phyloP scores from a whole-genome alignment of 1,140 invertebrate species.

The Drosophila tani region DNA sequence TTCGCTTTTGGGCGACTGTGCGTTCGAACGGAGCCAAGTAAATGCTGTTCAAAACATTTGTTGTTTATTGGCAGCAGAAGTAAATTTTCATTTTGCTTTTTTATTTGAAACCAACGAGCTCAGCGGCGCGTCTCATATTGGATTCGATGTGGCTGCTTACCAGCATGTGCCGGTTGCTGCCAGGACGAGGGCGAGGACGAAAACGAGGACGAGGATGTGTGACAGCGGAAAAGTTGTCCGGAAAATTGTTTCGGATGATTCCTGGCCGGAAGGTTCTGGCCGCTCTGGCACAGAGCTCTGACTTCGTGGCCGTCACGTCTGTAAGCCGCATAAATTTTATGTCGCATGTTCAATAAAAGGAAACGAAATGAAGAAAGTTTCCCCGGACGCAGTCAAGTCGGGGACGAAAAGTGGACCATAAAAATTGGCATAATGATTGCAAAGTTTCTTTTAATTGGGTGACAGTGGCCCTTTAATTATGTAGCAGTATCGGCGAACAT shows the following conservation, averaged over 20 bases:
- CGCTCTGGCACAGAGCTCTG: neutral
- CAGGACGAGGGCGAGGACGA: neutral
- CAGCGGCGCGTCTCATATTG: constrained; percentile 63
- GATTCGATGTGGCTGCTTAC: constrained; percentile 63
- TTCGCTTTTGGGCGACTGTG: neutral
- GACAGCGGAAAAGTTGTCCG: constrained; percentile 39
- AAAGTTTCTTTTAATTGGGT: constrained; percentile 63
- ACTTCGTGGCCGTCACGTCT: constrained; percentile 58
- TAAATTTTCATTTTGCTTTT: constrained; percentile 80
- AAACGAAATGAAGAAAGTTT: constrained; percentile 59
- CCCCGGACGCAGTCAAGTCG: neutral
- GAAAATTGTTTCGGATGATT: constrained; percentile 63
- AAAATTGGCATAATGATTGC: constrained; percentile 59
- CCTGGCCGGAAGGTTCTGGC: constrained; percentile 17
- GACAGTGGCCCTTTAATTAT: constrained; percentile 47
- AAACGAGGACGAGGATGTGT: constrained; percentile 16
- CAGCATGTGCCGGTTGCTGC: constrained; percentile 15
- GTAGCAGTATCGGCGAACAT: constrained; percentile 11
- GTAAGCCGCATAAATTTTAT: constrained; percentile 68
- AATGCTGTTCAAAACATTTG: constrained; percentile 65
- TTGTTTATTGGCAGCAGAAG: constrained; percentile 75
- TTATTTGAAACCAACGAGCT: constrained; percentile 60
- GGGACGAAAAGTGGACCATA: constrained; percentile 38
- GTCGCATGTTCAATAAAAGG: constrained; percentile 60
- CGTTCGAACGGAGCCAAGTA: constrained; percentile 6